Percentiles rank a stretch among this genome's conserved stretches.
These are phyloP conservation scores for Amphiprion percula DNA, from an alignment of 2,113 vertebrate species.

Conservation along the genomic window DNA sequence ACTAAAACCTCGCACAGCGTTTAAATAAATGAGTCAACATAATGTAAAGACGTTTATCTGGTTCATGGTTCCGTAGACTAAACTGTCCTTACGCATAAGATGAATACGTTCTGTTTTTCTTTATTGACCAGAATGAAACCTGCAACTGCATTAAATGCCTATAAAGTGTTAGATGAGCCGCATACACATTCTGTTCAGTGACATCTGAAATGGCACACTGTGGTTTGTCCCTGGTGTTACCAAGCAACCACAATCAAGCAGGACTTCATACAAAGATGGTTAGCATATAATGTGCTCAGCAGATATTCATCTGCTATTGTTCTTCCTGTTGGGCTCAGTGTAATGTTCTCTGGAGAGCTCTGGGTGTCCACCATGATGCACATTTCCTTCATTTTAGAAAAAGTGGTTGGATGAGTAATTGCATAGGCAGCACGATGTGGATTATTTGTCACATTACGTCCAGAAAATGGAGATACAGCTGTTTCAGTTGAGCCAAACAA, in stretches of 20 bases:
- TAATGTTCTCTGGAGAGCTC: background rate
- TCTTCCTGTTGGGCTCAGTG: conserved; percentile 9
- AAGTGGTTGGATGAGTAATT: background rate
- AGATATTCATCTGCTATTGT: conserved; percentile 29
- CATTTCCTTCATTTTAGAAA: background rate
- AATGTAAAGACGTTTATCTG: no score
- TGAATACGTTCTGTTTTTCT: background rate
- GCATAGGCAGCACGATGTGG: background rate
- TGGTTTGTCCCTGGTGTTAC: conserved; percentile 51
- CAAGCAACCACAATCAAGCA: conserved; percentile 55
- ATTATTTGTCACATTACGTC: conserved; percentile 1
- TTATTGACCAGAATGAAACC: background rate
- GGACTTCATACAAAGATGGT: conserved; percentile 38
- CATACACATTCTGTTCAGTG: conserved; percentile 4
- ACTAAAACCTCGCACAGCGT: background rate
- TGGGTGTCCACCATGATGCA: background rate
- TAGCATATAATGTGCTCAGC: conserved; percentile 26
- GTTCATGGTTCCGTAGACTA: background rate
- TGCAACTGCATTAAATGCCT: background rate
- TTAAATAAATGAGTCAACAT: no score
- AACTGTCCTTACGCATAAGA: background rate
- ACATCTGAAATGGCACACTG: conserved; percentile 22
- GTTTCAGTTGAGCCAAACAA: background rate
- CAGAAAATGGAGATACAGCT: background rate
- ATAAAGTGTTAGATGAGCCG: background rate